Conservation (phyloP, 2,113 vertebrate genomes). For the Pitta sordida region DNA sequence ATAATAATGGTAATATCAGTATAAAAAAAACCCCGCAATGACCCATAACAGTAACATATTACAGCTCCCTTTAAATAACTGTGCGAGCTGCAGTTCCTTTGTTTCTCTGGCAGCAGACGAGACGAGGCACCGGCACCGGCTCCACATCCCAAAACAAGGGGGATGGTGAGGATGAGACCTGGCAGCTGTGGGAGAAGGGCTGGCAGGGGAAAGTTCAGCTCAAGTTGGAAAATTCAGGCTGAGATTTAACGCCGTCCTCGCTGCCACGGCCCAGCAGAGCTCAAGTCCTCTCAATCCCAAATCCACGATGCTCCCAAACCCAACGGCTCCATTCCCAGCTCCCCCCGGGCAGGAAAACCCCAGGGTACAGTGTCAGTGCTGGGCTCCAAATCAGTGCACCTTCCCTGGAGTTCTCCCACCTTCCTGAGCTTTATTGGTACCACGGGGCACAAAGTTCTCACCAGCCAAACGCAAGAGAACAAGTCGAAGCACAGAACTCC, state of each 20-base stretch:
- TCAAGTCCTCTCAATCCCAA: neutral
- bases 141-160: neutral
- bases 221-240: neutral
- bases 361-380: neutral
- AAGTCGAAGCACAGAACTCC: neutral
- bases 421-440: neutral
- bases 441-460: neutral
- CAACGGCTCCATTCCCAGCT: neutral
- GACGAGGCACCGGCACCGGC: neutral
- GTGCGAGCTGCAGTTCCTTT: slow-evolving; percentile 18
- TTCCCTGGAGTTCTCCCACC: neutral
- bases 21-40: slow-evolving; percentile 62
- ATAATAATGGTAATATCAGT: slow-evolving; percentile 73
- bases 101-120: slow-evolving; percentile 56
- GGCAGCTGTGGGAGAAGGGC: neutral
- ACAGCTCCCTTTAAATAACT: slow-evolving; percentile 66
- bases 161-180: neutral
- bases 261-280: neutral
- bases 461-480: neutral
- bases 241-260: neutral
- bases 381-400: neutral
- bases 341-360: neutral
- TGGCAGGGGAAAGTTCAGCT: neutral
- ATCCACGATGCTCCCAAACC: neutral
- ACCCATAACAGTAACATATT: slow-evolving; percentile 74